Evolutionary conservation across 1,140 invertebrate genomes (phyloP).

Genomic region (Lepeophtheirus salmonis): DNA sequence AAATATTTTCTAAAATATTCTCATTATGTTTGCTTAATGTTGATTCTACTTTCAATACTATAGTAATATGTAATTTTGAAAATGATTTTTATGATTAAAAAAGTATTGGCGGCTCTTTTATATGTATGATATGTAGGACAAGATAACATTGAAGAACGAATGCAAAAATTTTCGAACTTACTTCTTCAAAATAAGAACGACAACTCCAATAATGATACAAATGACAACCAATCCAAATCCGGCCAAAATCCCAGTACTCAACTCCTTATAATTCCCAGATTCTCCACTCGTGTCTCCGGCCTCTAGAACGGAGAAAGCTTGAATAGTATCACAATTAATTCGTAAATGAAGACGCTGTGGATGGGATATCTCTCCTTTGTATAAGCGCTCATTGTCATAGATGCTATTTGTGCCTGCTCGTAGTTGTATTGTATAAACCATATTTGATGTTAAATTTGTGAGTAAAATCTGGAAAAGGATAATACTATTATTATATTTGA

Average conservation of each 20-base stretch:
- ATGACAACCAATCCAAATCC: neutral
- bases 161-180: too few relatives aligned
- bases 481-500: too few relatives aligned
- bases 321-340: neutral
- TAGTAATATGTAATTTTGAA: too few relatives aligned
- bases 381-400: neutral
- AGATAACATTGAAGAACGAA: too few relatives aligned
- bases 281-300: neutral
- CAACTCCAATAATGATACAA: neutral
- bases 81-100: too few relatives aligned
- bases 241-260: conserved; percentile 3
- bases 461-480: conserved; percentile 12
- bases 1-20: too few relatives aligned
- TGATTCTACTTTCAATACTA: too few relatives aligned
- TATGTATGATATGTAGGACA: too few relatives aligned
- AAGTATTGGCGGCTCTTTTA: too few relatives aligned
- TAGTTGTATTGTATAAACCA: conserved; percentile 5
- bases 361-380: neutral
- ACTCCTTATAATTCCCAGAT: neutral
- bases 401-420: conserved; percentile 6
- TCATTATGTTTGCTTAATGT: too few relatives aligned
- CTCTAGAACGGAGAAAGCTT: conserved; percentile 6
- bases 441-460: neutral
- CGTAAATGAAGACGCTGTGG: neutral
- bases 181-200: conserved; percentile 10